A percentile compares a stretch with the other conserved stretches of the same genome.
phyloP scores from a whole-genome alignment of 2,113 vertebrate genomes.

The Stegostoma tigrinum region DNA sequence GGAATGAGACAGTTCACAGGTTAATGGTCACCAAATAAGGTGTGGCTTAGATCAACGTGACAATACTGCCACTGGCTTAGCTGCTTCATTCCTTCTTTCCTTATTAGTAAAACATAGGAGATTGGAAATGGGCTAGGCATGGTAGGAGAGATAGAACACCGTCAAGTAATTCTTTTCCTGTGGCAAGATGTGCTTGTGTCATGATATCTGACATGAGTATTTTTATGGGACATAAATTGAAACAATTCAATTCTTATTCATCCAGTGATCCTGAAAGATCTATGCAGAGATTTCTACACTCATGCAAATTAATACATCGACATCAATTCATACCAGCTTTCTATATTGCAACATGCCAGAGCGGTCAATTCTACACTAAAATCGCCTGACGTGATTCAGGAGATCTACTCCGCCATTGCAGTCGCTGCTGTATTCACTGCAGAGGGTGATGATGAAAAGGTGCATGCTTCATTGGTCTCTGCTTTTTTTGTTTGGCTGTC shows the following conservation, averaged over 20 bases:
- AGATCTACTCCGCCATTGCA: not conserved
- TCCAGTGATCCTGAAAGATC: not conserved
- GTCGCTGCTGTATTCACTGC: not conserved
- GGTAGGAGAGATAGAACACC: not conserved
- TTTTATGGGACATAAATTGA: not conserved
- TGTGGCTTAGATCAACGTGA: not conserved
- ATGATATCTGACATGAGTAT: not conserved
- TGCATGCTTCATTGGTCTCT: not conserved
- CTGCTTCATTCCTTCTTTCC: not conserved
- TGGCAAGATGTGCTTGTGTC: not conserved
- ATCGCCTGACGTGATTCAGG: not conserved
- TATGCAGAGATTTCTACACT: not conserved
- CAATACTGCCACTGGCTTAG: not conserved
- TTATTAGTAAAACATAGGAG: not conserved
- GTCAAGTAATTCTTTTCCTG: no score
- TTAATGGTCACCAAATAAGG: not conserved
- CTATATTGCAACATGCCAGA: not conserved
- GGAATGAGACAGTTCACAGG: not conserved
- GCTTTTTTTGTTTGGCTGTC: not conserved
- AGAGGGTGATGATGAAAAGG: not conserved
- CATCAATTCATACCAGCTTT: not conserved
- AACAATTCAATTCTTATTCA: not conserved
- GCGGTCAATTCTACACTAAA: not conserved
- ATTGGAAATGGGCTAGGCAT: not conserved
- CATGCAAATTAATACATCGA: not conserved